Conservation (phyloP, 2,113 vertebrate genomes). For the Amphilophus citrinellus region DNA sequence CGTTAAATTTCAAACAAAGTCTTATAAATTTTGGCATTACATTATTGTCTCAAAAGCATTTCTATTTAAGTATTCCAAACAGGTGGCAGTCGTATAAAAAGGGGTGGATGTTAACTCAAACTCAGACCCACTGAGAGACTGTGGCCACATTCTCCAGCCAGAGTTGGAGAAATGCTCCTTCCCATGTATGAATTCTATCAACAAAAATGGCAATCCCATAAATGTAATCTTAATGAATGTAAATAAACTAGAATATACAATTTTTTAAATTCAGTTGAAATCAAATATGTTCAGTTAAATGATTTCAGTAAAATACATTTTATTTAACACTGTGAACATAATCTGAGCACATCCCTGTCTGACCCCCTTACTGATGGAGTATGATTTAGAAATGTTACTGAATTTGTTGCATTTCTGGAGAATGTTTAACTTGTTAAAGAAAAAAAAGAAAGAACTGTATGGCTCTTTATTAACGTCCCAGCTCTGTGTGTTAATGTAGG, state of each 20-base stretch:
- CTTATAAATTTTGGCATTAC: not conserved
- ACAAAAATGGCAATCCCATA: too few species aligned
- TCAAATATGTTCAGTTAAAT: too few species aligned
- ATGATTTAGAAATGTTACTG: too few species aligned
- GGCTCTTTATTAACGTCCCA: slow-evolving; percentile 8
- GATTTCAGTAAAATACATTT: too few species aligned
- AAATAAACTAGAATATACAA: too few species aligned
- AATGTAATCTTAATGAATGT: too few species aligned
- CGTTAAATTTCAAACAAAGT: not conserved
- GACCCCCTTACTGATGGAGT: too few species aligned
- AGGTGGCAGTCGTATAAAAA: not conserved
- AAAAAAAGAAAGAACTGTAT: not conserved
- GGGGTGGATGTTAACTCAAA: not conserved
- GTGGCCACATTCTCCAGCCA: not conserved
- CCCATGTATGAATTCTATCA: too few species aligned
- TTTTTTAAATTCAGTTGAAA: too few species aligned
- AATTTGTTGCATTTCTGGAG: not conserved
- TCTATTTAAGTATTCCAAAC: not conserved
- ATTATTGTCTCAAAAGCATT: not conserved
- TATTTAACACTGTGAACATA: too few species aligned
- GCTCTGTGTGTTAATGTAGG: slow-evolving; percentile 24
- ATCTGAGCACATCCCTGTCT: too few species aligned
- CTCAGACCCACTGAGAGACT: not conserved
- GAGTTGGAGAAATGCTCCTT: not conserved
- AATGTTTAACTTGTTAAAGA: not conserved